phyloP scores from a whole-genome alignment of 2,113 vertebrate species.

The Hipposideros armiger region DNA sequence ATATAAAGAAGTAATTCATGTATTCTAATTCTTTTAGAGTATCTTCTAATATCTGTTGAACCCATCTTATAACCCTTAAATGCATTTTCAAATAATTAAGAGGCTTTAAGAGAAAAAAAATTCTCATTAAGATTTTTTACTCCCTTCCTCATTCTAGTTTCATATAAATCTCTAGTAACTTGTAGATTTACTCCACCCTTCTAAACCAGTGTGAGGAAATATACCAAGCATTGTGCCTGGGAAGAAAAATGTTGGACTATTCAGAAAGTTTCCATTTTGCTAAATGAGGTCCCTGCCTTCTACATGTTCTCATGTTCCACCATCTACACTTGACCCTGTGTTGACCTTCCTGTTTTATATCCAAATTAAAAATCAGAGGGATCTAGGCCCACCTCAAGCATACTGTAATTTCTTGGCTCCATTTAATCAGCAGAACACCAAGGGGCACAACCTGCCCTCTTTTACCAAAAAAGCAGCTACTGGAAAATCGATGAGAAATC shows the following conservation, averaged over 20 bases:
- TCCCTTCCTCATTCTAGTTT: neutral
- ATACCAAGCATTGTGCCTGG: neutral
- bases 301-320: neutral
- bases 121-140: neutral
- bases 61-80: neutral
- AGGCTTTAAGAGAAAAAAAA: neutral
- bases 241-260: neutral
- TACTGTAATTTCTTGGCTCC: neutral
- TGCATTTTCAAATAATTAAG: neutral
- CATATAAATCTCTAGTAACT: neutral
- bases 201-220: neutral
- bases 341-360: neutral
- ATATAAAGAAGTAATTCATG: neutral
- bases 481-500: neutral
- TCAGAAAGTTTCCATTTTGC: neutral
- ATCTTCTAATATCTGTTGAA: neutral
- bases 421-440: neutral
- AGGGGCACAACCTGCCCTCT: neutral
- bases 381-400: neutral
- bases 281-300: neutral
- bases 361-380: neutral
- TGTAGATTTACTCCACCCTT: neutral
- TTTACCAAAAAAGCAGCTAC: neutral
- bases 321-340: neutral
- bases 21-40: neutral